Evolutionary conservation across 2,888 invertebrate species (phyloP).

Genomic region (Drosophila incognita): DNA sequence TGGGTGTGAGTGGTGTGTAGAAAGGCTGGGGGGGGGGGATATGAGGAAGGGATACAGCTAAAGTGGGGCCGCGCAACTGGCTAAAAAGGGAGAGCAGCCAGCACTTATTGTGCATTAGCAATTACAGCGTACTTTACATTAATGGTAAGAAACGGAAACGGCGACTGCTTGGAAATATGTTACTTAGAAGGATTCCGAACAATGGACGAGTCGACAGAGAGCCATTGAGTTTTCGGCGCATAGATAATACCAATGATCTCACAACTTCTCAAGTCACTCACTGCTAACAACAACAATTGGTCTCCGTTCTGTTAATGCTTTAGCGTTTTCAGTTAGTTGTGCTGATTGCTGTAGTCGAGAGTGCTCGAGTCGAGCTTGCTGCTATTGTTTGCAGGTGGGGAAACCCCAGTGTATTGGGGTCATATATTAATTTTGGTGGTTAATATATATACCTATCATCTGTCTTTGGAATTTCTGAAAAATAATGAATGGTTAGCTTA

Average conservation of each 20-base stretch:
- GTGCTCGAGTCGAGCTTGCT: not conserved
- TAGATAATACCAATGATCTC: not conserved
- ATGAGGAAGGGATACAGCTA: not conserved
- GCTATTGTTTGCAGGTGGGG: too few relatives aligned
- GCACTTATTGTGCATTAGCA: slow-evolving; percentile 57
- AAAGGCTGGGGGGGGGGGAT: not conserved
- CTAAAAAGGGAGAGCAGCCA: slow-evolving; percentile 7
- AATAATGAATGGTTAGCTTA: too few relatives aligned
- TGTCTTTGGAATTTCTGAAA: too few relatives aligned
- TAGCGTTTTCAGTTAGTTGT: not conserved
- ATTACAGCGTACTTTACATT: slow-evolving; percentile 66
- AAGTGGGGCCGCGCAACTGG: not conserved
- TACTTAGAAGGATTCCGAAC: not conserved
- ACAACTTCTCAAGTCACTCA: not conserved
- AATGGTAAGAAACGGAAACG: slow-evolving; percentile 54
- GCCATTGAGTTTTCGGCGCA: not conserved
- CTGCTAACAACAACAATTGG: not conserved
- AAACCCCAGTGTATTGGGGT: too few relatives aligned
- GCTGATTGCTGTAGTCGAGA: not conserved
- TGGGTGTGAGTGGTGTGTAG: not conserved
- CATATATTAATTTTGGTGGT: too few relatives aligned
- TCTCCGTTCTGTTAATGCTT: not conserved
- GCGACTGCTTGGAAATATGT: not conserved
- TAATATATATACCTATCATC: too few relatives aligned
- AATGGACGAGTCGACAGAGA: not conserved